These are phyloP conservation scores for Bergia sp. DNA, from an alignment of 92 coral and sea anemone species.

Conservation along the genomic window DNA sequence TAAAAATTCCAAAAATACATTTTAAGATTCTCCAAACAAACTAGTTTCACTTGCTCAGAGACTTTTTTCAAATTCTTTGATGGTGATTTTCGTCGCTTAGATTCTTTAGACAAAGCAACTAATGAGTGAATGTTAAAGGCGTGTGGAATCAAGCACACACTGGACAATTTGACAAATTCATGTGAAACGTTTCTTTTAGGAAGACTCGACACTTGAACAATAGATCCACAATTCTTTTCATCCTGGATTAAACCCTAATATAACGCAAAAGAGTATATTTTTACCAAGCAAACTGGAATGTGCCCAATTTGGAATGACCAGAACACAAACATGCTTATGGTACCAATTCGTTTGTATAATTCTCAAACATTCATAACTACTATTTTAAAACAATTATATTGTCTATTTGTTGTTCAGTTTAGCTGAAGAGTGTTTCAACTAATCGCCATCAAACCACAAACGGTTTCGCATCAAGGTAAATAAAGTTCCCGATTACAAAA, in stretches of 20 bases:
- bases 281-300: background rate
- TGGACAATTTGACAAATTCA: background rate
- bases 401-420: background rate
- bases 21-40: background rate
- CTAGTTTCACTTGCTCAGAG: background rate
- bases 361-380: background rate
- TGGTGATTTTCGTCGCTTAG: slow-evolving; percentile 23
- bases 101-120: background rate
- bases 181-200: background rate
- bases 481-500: background rate
- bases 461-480: background rate
- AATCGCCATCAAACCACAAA: background rate
- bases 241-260: background rate
- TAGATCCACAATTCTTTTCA: background rate
- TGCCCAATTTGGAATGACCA: background rate
- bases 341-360: background rate
- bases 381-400: background rate
- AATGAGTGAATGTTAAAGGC: background rate
- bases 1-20: background rate
- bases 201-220: background rate
- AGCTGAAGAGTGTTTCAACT: background rate
- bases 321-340: background rate
- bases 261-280: background rate
- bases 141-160: background rate
- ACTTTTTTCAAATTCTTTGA: slow-evolving; percentile 14